Percentiles rank a stretch among this genome's conserved stretches.
These are phyloP conservation scores for Phaetusa simplex DNA, from an alignment of 2,113 vertebrate species.

Conservation along the genomic window DNA sequence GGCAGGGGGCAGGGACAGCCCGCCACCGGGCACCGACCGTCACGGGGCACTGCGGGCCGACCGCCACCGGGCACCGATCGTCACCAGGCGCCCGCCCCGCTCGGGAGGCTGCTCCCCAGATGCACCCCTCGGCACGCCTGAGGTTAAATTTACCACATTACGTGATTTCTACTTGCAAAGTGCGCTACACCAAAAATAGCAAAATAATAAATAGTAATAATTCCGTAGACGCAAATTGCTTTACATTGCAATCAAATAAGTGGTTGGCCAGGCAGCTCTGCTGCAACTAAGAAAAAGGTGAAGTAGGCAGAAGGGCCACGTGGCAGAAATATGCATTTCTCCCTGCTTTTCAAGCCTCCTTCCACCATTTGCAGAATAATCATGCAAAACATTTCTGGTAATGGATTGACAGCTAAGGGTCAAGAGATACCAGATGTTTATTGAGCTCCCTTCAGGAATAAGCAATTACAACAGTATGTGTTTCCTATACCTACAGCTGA, in stretches of 20 bases:
- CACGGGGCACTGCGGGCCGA: too few relatives aligned
- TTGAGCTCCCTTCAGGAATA: not conserved
- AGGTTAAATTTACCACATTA: fast-evolving
- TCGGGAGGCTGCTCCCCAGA: not conserved
- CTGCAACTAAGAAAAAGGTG: not conserved
- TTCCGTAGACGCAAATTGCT: not conserved
- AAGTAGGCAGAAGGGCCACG: not conserved
- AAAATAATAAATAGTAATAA: not conserved
- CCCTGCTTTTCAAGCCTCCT: not conserved
- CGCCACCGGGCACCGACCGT: not conserved
- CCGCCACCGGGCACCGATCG: not conserved
- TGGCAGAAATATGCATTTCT: not conserved
- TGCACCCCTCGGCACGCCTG: too few relatives aligned
- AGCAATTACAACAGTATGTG: not conserved
- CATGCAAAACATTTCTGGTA: not conserved
- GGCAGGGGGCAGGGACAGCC: not conserved
- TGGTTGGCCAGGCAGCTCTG: not conserved
- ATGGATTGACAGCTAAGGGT: not conserved
- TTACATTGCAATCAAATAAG: not conserved
- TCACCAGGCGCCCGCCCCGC: not conserved
- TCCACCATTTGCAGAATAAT: not conserved
- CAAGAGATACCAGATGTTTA: not conserved
- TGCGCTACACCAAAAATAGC: too few relatives aligned
- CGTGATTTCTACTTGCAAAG: not conserved
- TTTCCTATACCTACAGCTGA: not conserved